Base-by-base conservation (phyloP, 2,113 vertebrate species). In the Varanus salvator region DNA sequence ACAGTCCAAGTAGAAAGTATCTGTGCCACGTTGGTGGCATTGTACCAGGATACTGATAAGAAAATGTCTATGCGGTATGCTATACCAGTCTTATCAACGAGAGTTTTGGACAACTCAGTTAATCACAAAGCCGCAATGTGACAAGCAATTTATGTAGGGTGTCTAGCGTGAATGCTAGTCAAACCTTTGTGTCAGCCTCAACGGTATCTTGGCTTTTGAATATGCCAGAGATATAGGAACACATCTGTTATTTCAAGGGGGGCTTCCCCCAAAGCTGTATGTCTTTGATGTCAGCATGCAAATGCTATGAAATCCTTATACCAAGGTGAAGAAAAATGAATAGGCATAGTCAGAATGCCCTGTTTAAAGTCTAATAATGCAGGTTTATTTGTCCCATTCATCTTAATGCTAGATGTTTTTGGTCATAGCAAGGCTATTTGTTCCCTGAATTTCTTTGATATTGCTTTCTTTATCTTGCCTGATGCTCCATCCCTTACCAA, bases 81-180 rank as follows among this genome's bases (percentile, higher is more conserved):
- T 4, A 38, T 87, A 15, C 4, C 91, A 84, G 29, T 23, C 12
- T 86, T 83, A 90, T 87, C 82, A 68, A 1, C n/a, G 25, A 84
- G 71, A 25, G 87, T 86, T n/a, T 50, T 12, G 88, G 84, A 81
- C 27, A 27, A 83, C 44, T 69, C 87, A 31, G 0, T 91, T 90
- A 87, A 74, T 87, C 89, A 78, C 86, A 44, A 89, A 64, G 29
- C 19, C 4, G 19, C 50, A 34, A 84, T 52, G n/a, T 54, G 74
- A 57, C n/a, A 90, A 71, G 60, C 3, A 78, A 78, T 21, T 69
- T 23, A 69, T 85, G 64, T 38, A 57, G 75, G 48, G 12, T 54
- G 17, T 80, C 74, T 60, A 50, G 21, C 29, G 66, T 57, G 50
- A 90, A 68, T 57, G 83, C 9, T 12, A 72, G n/a, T 6, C 54